A percentile compares a stretch with the other conserved stretches of the same genome.
These are phyloP conservation scores for Drosophila rellima DNA, from an alignment of 2,888 invertebrate species.

Conservation along the genomic window DNA sequence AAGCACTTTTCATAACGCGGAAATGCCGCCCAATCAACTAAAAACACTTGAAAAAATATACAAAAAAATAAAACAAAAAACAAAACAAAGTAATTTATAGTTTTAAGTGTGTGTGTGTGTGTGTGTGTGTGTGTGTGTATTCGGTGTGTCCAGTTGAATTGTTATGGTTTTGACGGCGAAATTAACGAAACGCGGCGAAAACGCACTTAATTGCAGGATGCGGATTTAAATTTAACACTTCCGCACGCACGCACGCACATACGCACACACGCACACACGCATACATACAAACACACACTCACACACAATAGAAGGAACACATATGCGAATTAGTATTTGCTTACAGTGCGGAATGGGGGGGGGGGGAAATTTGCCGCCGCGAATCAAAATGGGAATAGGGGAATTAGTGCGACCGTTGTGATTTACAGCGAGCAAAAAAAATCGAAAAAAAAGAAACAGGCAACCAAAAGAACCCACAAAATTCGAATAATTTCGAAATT, in stretches of 20 bases:
- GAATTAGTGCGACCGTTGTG: neutral
- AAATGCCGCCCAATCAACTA: slow-evolving; percentile 61
- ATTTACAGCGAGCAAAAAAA: slow-evolving; percentile 13
- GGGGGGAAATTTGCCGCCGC: slow-evolving; percentile 4
- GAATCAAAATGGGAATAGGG: neutral
- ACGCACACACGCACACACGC: slow-evolving; percentile 4
- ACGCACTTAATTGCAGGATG: slow-evolving; percentile 55
- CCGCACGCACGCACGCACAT: slow-evolving; percentile 23
- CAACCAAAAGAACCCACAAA: slow-evolving; percentile 16
- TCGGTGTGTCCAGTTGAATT: slow-evolving; percentile 20
- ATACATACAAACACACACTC: neutral
- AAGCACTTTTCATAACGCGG: slow-evolving; percentile 62
- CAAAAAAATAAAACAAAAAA: slow-evolving; percentile 8
- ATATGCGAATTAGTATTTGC: slow-evolving; percentile 8
- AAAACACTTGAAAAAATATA: slow-evolving; percentile 45
- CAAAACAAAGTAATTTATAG: slow-evolving; percentile 15
- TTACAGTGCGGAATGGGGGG: slow-evolving; percentile 18
- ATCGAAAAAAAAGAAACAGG: too few relatives aligned
- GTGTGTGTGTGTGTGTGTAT: slow-evolving; percentile 16
- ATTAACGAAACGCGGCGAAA: slow-evolving; percentile 31
- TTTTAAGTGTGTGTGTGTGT: slow-evolving; percentile 3
- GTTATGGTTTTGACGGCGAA: slow-evolving; percentile 14
- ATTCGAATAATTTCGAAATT: neutral
- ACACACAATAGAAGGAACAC: neutral
- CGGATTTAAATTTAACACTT: slow-evolving; percentile 26